Evolutionary conservation across 2,113 vertebrate genomes (phyloP).

Genomic region (Gallinago jamesoni): DNA sequence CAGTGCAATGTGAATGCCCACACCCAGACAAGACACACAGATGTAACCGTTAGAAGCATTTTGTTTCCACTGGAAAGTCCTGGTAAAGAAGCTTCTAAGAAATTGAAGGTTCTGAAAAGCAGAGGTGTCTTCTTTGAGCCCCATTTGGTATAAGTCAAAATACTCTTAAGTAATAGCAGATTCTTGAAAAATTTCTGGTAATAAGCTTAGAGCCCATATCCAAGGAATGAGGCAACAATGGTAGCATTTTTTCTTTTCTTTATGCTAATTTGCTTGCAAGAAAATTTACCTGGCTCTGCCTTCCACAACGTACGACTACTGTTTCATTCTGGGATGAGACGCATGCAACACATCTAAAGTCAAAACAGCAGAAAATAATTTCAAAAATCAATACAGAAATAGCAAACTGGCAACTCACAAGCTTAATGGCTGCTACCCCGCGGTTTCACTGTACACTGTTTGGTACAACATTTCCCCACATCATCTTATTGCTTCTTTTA

Average conservation of each 20-base stretch:
- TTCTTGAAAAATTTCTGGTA: not conserved
- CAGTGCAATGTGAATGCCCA: fast-evolving
- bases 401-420: not conserved
- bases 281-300: not conserved
- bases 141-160: not conserved
- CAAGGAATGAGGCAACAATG: not conserved
- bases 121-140: not conserved
- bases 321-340: not conserved
- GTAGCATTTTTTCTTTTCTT: not conserved
- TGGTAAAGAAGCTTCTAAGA: not conserved
- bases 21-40: not conserved
- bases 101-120: not conserved
- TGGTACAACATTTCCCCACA: not conserved
- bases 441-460: not conserved
- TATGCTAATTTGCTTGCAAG: not conserved
- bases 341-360: not conserved
- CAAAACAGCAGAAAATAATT: not conserved
- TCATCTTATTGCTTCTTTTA: not conserved
- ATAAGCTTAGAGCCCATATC: not conserved
- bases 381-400: not conserved
- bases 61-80: not conserved
- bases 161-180: not conserved
- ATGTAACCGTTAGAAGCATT: not conserved
- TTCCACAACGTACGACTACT: not conserved
- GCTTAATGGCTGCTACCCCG: not conserved